A percentile compares a stretch with the other conserved stretches of the same genome.
phyloP scores from a whole-genome alignment of 1,140 invertebrate species.

The Coenobita brevimanus region DNA sequence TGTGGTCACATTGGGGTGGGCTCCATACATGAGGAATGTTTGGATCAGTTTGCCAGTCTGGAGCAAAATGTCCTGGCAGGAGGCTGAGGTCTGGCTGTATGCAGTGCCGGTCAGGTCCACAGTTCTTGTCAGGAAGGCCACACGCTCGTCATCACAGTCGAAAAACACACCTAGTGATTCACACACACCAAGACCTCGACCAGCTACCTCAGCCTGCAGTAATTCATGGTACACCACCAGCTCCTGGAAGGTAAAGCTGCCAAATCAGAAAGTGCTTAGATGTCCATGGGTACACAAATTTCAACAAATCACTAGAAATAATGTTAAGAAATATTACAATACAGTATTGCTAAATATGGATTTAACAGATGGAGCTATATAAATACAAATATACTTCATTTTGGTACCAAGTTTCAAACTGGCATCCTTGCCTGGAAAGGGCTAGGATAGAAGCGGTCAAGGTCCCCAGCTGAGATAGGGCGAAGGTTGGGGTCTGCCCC shows the following conservation, averaged over 20 bases:
- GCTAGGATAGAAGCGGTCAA: slow-evolving; percentile 40
- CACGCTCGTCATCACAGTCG: slow-evolving; percentile 25
- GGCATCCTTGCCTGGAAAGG: too few relatives aligned
- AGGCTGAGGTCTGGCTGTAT: slow-evolving; percentile 12
- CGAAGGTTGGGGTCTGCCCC: slow-evolving; percentile 55
- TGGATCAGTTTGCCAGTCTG: slow-evolving; percentile 49
- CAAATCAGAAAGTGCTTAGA: too few relatives aligned
- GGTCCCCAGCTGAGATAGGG: slow-evolving; percentile 29
- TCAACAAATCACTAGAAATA: too few relatives aligned
- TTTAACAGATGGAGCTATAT: too few relatives aligned
- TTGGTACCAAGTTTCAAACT: too few relatives aligned
- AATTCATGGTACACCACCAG: slow-evolving; percentile 55
- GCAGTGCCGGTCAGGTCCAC: slow-evolving; percentile 27
- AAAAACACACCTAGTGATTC: slow-evolving; percentile 51
- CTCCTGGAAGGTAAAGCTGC: too few relatives aligned
- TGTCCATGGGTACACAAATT: too few relatives aligned
- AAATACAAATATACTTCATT: too few relatives aligned
- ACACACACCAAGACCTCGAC: slow-evolving; percentile 26
- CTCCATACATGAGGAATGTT: slow-evolving; percentile 43
- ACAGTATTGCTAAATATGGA: too few relatives aligned
- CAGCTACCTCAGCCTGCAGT: slow-evolving; percentile 33
- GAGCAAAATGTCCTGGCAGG: slow-evolving; percentile 27
- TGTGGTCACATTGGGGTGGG: slow-evolving; percentile 54
- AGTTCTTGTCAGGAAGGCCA: slow-evolving; percentile 49
- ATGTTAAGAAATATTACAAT: too few relatives aligned